phyloP scores from a whole-genome alignment of 1,140 invertebrate species.

The Meloidogyne exigua region DNA sequence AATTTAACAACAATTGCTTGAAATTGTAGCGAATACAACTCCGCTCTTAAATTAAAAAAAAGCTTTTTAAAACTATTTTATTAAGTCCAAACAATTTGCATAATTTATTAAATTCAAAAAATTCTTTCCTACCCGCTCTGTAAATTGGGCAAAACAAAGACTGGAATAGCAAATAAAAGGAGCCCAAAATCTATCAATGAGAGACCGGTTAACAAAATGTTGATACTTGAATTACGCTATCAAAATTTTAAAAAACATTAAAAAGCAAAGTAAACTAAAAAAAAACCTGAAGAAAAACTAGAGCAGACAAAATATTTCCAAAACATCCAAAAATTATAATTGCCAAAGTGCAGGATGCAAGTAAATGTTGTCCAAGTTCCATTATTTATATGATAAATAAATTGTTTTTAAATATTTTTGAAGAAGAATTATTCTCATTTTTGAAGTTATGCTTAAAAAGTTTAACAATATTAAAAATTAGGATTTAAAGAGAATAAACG shows the following conservation, averaged over 20 bases:
- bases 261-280: background rate
- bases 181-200: conserved; percentile 50
- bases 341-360: conserved; percentile 20
- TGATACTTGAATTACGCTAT: conserved; percentile 37
- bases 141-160: conserved; percentile 53
- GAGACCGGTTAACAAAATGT: conserved; percentile 50
- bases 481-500: background rate
- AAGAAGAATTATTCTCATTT: background rate
- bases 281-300: conserved; percentile 19
- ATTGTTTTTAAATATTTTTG: background rate
- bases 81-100: background rate
- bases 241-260: background rate
- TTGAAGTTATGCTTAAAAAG: background rate
- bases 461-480: background rate
- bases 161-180: conserved; percentile 51
- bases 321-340: conserved; percentile 32
- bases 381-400: background rate
- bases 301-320: conserved; percentile 22
- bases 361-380: conserved; percentile 15
- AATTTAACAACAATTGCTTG: conserved; percentile 53
- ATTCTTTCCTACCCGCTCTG: conserved; percentile 33
- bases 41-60: background rate
- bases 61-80: background rate
- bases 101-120: background rate
- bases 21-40: conserved; percentile 21